Evolutionary conservation across 2,113 vertebrate genomes (phyloP).

Genomic region (Tragelaphus scriptus): DNA sequence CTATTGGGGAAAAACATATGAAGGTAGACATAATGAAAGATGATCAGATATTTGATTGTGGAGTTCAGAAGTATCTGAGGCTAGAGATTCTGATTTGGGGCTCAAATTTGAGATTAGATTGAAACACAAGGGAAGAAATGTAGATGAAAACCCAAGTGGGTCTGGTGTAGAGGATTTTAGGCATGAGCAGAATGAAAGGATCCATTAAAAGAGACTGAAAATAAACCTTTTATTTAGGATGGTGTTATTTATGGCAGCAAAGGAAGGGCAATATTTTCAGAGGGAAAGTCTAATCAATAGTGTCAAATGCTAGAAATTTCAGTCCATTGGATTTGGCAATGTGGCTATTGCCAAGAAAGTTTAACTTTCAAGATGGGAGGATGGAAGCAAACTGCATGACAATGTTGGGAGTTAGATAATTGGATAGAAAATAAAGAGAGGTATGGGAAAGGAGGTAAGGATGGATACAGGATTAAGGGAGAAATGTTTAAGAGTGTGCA

Average conservation of each 20-base stretch:
- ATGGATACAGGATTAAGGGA: background rate
- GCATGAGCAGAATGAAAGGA: background rate
- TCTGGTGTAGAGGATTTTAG: background rate
- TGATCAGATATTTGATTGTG: background rate
- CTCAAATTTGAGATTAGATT: background rate
- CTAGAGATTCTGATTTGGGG: background rate
- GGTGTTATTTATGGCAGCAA: background rate
- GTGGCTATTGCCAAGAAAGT: background rate
- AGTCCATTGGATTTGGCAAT: background rate
- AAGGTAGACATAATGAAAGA: background rate
- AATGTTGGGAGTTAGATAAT: background rate
- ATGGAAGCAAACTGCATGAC: background rate
- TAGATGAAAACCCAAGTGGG: background rate
- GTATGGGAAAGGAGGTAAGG: background rate
- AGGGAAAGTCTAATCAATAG: background rate
- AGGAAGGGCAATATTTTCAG: background rate
- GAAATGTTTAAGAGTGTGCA: background rate
- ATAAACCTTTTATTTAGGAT: background rate
- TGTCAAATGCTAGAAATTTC: background rate
- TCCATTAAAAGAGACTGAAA: background rate
- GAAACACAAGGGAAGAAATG: background rate
- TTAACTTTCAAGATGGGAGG: background rate
- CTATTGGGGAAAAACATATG: background rate
- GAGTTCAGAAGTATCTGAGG: background rate
- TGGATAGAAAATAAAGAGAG: background rate